Evolutionary conservation across 2,888 invertebrate genomes (phyloP), one percentile per base, ranked within the genome.

Genomic region (Aphidius colemani): DNA sequence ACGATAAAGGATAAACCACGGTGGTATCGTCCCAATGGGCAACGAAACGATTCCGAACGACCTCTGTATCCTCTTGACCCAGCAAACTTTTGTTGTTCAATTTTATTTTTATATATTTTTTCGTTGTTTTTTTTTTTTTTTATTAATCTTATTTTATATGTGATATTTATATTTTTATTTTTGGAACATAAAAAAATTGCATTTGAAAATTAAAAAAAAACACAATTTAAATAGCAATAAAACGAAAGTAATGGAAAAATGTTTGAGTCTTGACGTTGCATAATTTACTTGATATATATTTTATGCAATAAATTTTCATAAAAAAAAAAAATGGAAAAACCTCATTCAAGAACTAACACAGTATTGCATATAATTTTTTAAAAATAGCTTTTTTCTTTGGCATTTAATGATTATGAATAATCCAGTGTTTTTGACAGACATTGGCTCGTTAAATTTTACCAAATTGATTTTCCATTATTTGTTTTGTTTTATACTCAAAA

Each of bases 1-100:
- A 77, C 75, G 78, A 78, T 78, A 77, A 78, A 75, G 73, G 72
- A 78, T 75, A 74, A 77, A 72, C 71, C 72, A 74, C 68, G 49
- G 66, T 69, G 69, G 69, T 51, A 56, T 44, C 64, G 64, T 64
- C 66, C 61, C 63, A 60, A 57, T 57, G 61, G 61, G 50, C 64
- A 63, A 66, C 46, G 30, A 49, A 64, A 56, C 51, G 46, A 60
- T 59, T 60, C 45, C 41, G n/a, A 53, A 45, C 13, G 39, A 30
- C 43, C 51, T 11, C 53, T 53, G 39, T 45, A 57, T 45, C 48
- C 45, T 48, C 46, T 46, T 39, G 46, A 30, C 57, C 56, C 30
- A 30, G 30, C 30, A 30, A 30, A 18, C 18, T 50, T 30, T 18
- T 8, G 9, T 59, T 11, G 13, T 50, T 40, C 11, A 59, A 50